A percentile compares a stretch with the other conserved stretches of the same genome.
Evolutionary conservation across 2,797 vertebrate genomes (phyloP).

Genomic region (Crocidura indochinensis): DNA sequence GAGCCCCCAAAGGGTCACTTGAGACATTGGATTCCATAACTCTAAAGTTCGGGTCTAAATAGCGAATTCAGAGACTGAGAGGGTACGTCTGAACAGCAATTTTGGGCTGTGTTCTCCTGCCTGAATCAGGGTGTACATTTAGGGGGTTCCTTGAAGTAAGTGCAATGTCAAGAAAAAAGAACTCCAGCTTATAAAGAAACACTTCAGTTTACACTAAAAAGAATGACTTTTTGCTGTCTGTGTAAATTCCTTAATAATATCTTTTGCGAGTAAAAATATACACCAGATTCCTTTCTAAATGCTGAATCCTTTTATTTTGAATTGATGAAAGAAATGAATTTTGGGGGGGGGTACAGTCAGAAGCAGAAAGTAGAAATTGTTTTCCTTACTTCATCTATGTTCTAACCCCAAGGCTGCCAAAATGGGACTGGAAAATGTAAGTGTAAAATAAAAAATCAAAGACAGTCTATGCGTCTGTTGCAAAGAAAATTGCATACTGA

Average conservation of each 20-base stretch:
- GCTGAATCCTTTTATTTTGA: conserved; percentile 18
- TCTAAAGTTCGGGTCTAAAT: neutral
- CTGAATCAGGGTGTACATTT: neutral
- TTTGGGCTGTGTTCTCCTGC: neutral
- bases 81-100: neutral
- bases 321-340: neutral
- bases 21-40: neutral
- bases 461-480: neutral
- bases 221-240: neutral
- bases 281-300: neutral
- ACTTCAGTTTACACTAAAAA: neutral
- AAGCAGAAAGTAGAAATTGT: neutral
- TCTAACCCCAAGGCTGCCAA: neutral
- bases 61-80: neutral
- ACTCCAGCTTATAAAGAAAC: neutral
- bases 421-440: neutral
- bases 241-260: neutral
- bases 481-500: neutral
- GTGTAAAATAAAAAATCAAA: conserved; percentile 8
- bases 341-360: no score
- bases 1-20: neutral
- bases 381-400: neutral
- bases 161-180: neutral
- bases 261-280: conserved; percentile 2
- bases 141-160: neutral